A percentile compares a stretch with the other conserved stretches of the same genome.
phyloP scores from a whole-genome alignment of 2,797 vertebrate genomes.

The Danio albolineatus region DNA sequence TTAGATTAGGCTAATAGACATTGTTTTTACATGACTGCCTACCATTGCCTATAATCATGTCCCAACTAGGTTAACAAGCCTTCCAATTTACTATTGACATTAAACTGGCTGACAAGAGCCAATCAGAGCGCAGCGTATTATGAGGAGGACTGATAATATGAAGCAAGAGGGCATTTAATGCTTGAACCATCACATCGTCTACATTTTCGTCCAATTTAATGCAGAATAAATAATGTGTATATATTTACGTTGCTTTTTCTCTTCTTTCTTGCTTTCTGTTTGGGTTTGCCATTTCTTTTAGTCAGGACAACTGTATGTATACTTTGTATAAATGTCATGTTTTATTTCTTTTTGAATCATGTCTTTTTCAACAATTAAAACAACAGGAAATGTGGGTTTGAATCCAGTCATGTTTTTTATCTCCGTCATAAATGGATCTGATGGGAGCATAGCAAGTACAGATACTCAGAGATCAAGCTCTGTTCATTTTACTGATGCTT shows the following conservation, averaged over 20 bases:
- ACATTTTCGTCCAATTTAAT: constrained; percentile 63
- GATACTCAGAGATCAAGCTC: constrained; percentile 11
- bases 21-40: constrained; percentile 93
- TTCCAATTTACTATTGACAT: constrained; percentile 90
- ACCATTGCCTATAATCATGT: constrained; percentile 77
- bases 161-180: constrained; percentile 76
- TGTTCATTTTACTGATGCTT: constrained; percentile 42
- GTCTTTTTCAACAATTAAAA: background rate
- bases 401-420: background rate
- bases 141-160: constrained; percentile 82
- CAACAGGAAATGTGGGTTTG: background rate
- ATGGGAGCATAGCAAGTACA: background rate
- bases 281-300: background rate
- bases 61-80: constrained; percentile 82
- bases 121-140: constrained; percentile 72
- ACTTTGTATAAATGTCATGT: background rate
- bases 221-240: constrained; percentile 74
- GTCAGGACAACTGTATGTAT: background rate
- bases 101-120: constrained; percentile 83
- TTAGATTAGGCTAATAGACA: constrained; percentile 99
- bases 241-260: constrained; percentile 23
- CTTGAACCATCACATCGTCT: constrained; percentile 75
- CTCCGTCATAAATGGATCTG: background rate
- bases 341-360: background rate
- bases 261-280: background rate